A percentile compares a stretch with the other conserved stretches of the same genome.
Conservation (phyloP, 2,797 vertebrate genomes). For the Hozukius guyotensis region DNA sequence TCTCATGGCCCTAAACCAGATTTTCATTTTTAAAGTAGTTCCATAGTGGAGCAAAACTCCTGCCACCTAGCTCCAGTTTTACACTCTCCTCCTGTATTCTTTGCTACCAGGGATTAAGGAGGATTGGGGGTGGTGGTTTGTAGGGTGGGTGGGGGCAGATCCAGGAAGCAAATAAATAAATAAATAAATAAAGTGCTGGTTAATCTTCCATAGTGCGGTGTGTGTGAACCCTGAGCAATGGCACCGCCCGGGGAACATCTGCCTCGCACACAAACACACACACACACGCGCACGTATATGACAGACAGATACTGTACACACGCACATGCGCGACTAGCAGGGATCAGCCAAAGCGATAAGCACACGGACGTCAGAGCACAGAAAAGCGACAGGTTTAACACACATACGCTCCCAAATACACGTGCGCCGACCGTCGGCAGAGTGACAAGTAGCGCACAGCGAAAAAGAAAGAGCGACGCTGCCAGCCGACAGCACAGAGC, state of each 20-base stretch:
- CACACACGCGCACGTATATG: background rate
- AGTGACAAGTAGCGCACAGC: constrained; percentile 35
- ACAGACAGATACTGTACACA: constrained; percentile 41
- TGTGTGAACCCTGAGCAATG: constrained; percentile 76
- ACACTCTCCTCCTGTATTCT: constrained; percentile 22
- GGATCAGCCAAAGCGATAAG: constrained; percentile 86
- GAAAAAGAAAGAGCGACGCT: constrained; percentile 15
- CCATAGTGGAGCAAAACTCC: constrained; percentile 10
- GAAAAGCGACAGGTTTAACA: constrained; percentile 68
- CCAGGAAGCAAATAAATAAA: constrained; percentile 66
- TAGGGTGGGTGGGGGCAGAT: constrained; percentile 44
- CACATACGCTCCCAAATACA: constrained; percentile 7
- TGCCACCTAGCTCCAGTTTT: constrained; percentile 24
- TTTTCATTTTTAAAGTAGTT: constrained; percentile 23
- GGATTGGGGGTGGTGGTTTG: constrained; percentile 35
- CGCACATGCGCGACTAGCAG: constrained; percentile 57
- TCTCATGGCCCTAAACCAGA: background rate
- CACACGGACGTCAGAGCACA: constrained; percentile 64
- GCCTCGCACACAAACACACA: constrained; percentile 60
- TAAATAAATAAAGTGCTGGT: constrained; percentile 76
- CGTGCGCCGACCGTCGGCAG: background rate
- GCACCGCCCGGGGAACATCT: constrained; percentile 81
- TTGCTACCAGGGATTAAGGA: constrained; percentile 72
- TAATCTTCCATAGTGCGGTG: constrained; percentile 77
- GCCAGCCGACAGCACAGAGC: constrained; percentile 29